Percentiles rank a stretch among this genome's conserved stretches.
Evolutionary conservation across 1,140 invertebrate species (phyloP).

Genomic region (Antheraea pernyi): DNA sequence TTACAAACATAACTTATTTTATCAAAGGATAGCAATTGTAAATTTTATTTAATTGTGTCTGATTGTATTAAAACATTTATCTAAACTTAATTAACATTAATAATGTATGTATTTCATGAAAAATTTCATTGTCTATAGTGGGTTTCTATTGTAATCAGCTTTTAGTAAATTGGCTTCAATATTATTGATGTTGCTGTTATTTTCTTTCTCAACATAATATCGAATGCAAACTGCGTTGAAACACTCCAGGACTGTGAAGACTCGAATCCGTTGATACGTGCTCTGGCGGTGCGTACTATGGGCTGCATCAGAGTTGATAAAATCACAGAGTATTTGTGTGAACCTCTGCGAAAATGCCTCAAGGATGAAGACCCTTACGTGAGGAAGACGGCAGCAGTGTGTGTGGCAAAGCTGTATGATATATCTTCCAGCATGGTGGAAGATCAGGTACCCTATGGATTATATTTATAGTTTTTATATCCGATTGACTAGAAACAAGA

Average conservation of each 20-base stretch:
- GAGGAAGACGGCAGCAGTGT: constrained; percentile 99
- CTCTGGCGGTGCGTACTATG: constrained; percentile 99
- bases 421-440: constrained; percentile 98
- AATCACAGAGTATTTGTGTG: constrained; percentile 99
- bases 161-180: constrained; percentile 65
- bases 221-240: constrained; percentile 42
- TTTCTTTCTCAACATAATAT: constrained; percentile 39
- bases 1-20: no score
- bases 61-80: no score
- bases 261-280: constrained; percentile 98
- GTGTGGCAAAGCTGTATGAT: constrained; percentile 99
- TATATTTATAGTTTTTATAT: no score
- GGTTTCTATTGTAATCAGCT: constrained; percentile 56
- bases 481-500: no score
- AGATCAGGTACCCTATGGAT: constrained; percentile 79
- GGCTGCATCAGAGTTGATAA: constrained; percentile 99
- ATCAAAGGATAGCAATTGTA: no score
- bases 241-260: constrained; percentile 97
- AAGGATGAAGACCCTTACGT: constrained; percentile 99
- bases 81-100: not conserved
- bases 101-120: not conserved
- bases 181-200: constrained; percentile 57
- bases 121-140: constrained; percentile 5
- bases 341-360: constrained; percentile 98
- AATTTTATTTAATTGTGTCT: no score